A percentile compares a stretch with the other conserved stretches of the same genome.
phyloP scores from a whole-genome alignment of 2,888 invertebrate genomes.

The Zhuqinia jingwanae region DNA sequence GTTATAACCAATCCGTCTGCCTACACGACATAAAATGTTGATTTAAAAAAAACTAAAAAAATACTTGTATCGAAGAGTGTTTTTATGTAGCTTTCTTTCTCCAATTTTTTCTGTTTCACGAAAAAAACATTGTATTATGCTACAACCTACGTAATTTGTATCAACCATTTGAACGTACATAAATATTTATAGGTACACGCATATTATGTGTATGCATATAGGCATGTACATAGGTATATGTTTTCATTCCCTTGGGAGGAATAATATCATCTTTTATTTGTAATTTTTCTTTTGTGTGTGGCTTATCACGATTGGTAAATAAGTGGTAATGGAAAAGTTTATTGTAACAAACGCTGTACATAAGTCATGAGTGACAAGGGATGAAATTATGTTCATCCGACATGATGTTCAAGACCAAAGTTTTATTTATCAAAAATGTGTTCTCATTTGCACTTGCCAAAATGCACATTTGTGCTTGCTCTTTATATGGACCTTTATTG shows the following conservation, averaged over 20 bases:
- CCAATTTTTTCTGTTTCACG: not conserved
- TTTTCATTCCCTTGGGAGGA: not conserved
- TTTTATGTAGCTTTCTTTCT: not conserved
- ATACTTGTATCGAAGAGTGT: no score
- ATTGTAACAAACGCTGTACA: conserved; percentile 40
- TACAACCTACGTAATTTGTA: conserved; percentile 29
- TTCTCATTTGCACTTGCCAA: conserved; percentile 41
- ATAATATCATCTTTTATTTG: not conserved
- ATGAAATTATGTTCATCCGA: conserved; percentile 7
- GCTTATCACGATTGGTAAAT: no score
- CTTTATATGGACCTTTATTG: not conserved
- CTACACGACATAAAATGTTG: no score
- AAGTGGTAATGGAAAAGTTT: no score
- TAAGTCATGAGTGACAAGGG: conserved; percentile 8
- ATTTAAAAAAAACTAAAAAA: no score
- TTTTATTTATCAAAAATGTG: conserved; percentile 52
- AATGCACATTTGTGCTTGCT: not conserved
- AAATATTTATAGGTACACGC: no score
- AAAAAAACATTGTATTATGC: not conserved
- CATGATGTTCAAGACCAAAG: conserved; percentile 44
- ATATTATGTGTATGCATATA: no score
- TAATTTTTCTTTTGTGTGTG: not conserved
- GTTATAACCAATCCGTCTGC: not conserved
- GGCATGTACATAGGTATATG: not conserved
- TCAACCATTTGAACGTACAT: not conserved